Percentiles rank a stretch among this genome's conserved stretches.
Conservation (phyloP, 2,797 vertebrate species). For the Aphelocoma californica region DNA sequence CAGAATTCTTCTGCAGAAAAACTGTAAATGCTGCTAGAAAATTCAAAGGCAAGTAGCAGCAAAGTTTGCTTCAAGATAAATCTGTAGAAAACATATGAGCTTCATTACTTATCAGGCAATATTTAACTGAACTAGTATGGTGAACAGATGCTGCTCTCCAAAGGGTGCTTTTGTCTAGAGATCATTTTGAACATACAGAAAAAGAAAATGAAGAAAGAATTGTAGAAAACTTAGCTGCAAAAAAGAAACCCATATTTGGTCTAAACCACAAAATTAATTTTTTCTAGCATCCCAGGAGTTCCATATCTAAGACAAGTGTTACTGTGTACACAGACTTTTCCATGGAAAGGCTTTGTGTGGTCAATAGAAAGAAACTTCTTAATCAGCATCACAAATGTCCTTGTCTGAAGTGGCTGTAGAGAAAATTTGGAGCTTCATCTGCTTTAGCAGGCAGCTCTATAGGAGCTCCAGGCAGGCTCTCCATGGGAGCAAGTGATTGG, state of each 20-base stretch:
- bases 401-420: background rate
- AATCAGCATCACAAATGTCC: rapidly evolving
- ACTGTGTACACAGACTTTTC: background rate
- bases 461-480: background rate
- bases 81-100: background rate
- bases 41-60: background rate
- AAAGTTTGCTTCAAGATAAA: background rate
- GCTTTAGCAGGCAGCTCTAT: background rate
- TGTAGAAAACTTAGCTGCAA: background rate
- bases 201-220: background rate
- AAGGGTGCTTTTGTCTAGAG: constrained; percentile 9
- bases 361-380: background rate
- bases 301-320: background rate
- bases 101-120: constrained; percentile 19
- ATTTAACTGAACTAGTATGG: constrained; percentile 15
- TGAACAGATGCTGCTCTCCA: constrained; percentile 37
- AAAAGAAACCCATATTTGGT: background rate
- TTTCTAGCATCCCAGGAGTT: background rate
- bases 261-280: background rate
- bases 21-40: background rate
- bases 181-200: background rate
- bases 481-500: background rate
- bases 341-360: background rate
- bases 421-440: background rate
- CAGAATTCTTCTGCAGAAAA: background rate